Evolutionary conservation across 2,797 vertebrate genomes (phyloP), one percentile per base, ranked within the genome.

Genomic region (Avahi laniger): DNA sequence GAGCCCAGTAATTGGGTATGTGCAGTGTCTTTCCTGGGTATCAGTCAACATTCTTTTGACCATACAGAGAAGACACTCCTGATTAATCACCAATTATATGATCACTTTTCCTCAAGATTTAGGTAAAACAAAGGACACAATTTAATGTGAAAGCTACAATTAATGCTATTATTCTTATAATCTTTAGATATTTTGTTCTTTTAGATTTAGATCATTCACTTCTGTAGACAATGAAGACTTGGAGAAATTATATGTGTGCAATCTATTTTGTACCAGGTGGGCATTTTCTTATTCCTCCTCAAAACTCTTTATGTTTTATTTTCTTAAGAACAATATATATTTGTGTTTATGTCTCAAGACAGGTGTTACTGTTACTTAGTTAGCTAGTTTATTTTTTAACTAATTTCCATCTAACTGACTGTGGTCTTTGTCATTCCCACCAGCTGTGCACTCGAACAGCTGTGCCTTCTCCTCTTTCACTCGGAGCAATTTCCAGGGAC

Each of bases 401-500:
- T 15, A 0, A 2, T 93, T 97, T 88, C 35, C 15, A 3, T 52
- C 2, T 76, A 84, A 54, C 10, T 79, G 75, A 30, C 14, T 69
- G 0, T n/a, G 22, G 9, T 76, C 4, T 59, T 87, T 88, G 69
- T 43, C 6, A 28, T 48, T 94, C 93, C 95, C 30, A 43, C n/a
- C 89, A 91, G 30, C 30, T 97, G 41, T 91, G 63, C 63, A 24
- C 35, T 33, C 4, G n/a, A 92, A 57, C 57, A 97, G 17, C 46
- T 93, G 48, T 88, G 65, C 26, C 3, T 94, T 26, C 72, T 17
- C 73, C 20, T 12, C 1, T 65, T 75, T 38, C 93, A 95, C 95
- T 96, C 33, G 46, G 83, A 96, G 15, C 86, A 61, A 73, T 96
- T 97, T 46, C 41, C 59, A 79, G 35, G 85, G 61, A 48, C 91